Conservation (phyloP, 2,888 invertebrate genomes). For the Agonopterix arenella region DNA sequence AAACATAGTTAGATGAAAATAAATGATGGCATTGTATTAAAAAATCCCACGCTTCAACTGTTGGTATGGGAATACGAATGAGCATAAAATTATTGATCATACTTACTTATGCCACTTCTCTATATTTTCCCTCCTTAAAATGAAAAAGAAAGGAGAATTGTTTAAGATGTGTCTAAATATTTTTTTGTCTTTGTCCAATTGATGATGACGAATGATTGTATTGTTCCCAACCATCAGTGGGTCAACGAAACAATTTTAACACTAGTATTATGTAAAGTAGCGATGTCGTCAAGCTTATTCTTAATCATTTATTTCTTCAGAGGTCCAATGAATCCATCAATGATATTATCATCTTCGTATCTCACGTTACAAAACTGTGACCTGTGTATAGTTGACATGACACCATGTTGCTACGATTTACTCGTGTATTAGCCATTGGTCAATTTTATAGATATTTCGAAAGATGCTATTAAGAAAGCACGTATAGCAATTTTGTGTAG, state of each 20-base stretch:
- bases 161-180: no score
- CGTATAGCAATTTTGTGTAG: conserved; percentile 7
- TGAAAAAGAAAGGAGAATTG: no score
- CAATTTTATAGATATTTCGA: conserved; percentile 7
- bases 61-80: background rate
- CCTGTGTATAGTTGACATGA: conserved; percentile 2
- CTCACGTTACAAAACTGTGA: conserved; percentile 4
- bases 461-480: conserved; percentile 10
- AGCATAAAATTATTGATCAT: conserved; percentile 1
- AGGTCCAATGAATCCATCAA: background rate
- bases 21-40: conserved; percentile 16
- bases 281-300: background rate
- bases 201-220: no score
- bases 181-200: no score
- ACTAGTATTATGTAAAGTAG: background rate
- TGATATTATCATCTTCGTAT: background rate
- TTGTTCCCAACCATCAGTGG: no score
- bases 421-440: conserved; percentile 3
- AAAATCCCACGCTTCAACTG: conserved; percentile 7
- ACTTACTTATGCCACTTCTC: background rate
- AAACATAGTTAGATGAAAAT: conserved; percentile 19
- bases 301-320: background rate
- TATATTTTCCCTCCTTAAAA: background rate
- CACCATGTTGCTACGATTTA: conserved; percentile 6
- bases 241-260: background rate